Evolutionary conservation across 2,888 invertebrate genomes (phyloP), one percentile per base, ranked within the genome.

Genomic region (Selenia dentaria): DNA sequence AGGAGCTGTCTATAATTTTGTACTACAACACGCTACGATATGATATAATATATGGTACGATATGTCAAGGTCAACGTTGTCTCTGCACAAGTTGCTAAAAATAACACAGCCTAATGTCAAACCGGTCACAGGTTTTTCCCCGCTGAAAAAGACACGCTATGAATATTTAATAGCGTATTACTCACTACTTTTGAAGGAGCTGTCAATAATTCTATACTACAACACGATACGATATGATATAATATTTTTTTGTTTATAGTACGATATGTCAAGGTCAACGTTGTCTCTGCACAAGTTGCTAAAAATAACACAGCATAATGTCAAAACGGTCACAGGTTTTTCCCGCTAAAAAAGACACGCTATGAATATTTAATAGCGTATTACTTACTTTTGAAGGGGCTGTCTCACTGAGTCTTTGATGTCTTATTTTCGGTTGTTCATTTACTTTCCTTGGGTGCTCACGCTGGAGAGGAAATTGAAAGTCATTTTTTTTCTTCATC

Each of bases 351-450:
- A 53, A 53, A 32, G 40, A 55, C 48, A 38, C 13, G 9, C 29
- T 39, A 44, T 54, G 48, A 54, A 51, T 51, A 47, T 54, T 47
- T 34, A 48, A 41, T 13, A 34, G 16, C 16, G 27, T 41, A 49
- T 49, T 44, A 49, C 50, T 50, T 44, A 39, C 45, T 36, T 32
- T 42, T 36, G 32, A 39, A 31, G 27, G 20, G 36, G 36, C 35
- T 25, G 31, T 40, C 36, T 32, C 16, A 6, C 0, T 6, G 18
- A 13, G 33, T 16, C 38, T 52, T 52, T 52, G 41, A 48, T 45
- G 48, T 41, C 38, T 43, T 27, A 37, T 43, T 39, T 37, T 24
- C 28, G 37, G 43, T 50, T 33, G 40, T 50, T 44, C 43, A 33
- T 40, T 44, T 50, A 44, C 36, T 42, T 34, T 14, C 36, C 6